Evolutionary conservation across 1,140 invertebrate species (phyloP), one percentile per base, ranked within the genome.

Genomic region (Amphibalanus amphitrite): DNA sequence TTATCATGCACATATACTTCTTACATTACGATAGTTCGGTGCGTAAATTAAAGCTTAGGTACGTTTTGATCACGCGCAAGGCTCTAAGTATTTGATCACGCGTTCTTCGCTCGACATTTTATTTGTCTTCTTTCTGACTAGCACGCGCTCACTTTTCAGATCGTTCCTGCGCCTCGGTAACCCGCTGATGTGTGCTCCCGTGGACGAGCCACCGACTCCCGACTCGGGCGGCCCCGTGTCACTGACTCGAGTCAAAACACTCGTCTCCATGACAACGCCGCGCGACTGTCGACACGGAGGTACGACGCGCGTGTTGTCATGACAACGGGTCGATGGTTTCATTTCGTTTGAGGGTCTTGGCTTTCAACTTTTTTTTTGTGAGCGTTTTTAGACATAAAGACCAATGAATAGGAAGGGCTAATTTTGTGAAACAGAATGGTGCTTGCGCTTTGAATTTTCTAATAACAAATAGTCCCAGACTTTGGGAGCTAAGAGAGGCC

Each of bases 181-280:
- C 77, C 97, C 97, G 0, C 81, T 99, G 0, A 94, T 92, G 76
- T 97, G 94, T 76, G 83, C 90, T 38, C 87, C 91, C 20, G 84
- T 95, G 69, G 87, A 89, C 75, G 82, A 86, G 38, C 78, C 80
- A 33, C 86, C 26, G 89, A 75, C 82, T 28, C 72, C 20, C 73
- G 75, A n/a, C 17, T 26, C 76, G 33, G 89, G 88, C 59, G 90
- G 90, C 0, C 89, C 92, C 0, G 90, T 96, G 0, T 93, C 94
- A 0, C 81, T 98, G 3, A 96, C 92, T 0, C 84, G 96, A 59
- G 93, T 99, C 67, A 98, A 98, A 81, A 98, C 96, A 26, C 82
- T 99, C 0, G 94, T 97, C 0, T 98, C 96, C 1, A 99, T 99
- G 95, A 96, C 95, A 15, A 98, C 95, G 0, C 95, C 94, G 0